Evolutionary conservation across 2,888 invertebrate genomes (phyloP), one percentile per base, ranked within the genome.

Genomic region (Theodoxus fluviatilis): DNA sequence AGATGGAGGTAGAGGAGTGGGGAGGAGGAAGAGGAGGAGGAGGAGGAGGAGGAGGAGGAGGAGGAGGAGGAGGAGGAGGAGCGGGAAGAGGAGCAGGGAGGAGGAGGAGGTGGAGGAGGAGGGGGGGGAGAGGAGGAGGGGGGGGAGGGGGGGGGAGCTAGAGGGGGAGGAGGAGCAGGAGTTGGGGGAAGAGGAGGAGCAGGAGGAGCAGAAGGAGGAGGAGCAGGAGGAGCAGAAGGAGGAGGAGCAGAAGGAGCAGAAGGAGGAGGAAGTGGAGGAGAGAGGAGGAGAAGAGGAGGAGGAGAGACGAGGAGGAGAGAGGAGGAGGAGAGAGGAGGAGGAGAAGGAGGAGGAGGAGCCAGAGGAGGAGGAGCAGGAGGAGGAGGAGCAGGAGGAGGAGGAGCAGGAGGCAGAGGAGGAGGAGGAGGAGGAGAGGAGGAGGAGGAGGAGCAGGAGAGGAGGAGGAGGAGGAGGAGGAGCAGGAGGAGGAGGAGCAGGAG

Each of bases 351-450:
- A 65, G 65, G 65, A 65, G 65, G 37, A 43, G 37, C 40, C 12
- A 37, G 40, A 43, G 40, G 65, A 65, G 65, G 22, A 37, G 22
- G 65, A 65, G 65, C 37, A n/a, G 40, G 65, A 65, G 65, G 40
- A 43, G 40, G 43, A 65, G 65, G 40, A n/a, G 40, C 40, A 65
- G 65, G 40, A 43, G 25, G 65, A 65, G 65, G 40, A 43, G 40
- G 65, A 65, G 40, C 33, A 65, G 40, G 40, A 43, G 40, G 65
- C 37, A 43, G 40, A n/a, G 37, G 65, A 65, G 65, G 28, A 43
- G 40, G 65, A 64, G 63, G 15, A 47, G 61, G 22, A 9, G 69
- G 15, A 67, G 72, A 25, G 59, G 69, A 3, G 71, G 72, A 57
- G 37, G 28, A n/a, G 28, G 37, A 28, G 9, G 43, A 65, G 43